A percentile compares a stretch with the other conserved stretches of the same genome.
phyloP scores from a whole-genome alignment of 2,797 vertebrate genomes.

The Chromobotia macracanthus region DNA sequence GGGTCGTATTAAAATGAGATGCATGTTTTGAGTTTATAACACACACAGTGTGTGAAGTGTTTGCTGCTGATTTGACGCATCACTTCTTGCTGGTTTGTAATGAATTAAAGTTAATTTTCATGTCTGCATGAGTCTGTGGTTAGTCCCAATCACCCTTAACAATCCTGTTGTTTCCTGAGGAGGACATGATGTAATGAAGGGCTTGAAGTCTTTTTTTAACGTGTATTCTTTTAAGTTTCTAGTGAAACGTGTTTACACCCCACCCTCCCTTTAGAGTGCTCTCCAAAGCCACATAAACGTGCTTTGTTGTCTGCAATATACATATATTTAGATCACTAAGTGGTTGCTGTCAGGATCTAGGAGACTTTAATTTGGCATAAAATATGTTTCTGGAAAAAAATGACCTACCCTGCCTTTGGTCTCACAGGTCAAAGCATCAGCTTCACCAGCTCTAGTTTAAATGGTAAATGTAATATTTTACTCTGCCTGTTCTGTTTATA shows the following conservation, averaged over 20 bases:
- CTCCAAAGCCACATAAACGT: too few species aligned
- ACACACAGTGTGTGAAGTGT: not conserved
- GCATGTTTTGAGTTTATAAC: slow-evolving; percentile 18
- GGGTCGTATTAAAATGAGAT: not conserved
- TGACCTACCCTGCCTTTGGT: too few species aligned
- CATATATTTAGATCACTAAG: too few species aligned
- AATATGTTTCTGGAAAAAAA: too few species aligned
- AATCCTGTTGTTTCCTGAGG: not conserved
- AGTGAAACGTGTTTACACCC: not conserved
- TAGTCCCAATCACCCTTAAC: not conserved
- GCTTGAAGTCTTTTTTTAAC: not conserved
- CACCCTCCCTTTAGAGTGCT: not conserved
- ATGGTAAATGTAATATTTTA: not conserved
- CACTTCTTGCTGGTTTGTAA: slow-evolving; percentile 4
- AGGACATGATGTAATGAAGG: not conserved
- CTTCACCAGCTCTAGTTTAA: too few species aligned
- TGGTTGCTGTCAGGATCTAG: too few species aligned
- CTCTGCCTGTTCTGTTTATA: too few species aligned
- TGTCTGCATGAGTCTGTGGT: slow-evolving; percentile 21
- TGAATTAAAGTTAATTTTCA: not conserved
- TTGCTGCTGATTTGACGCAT: not conserved
- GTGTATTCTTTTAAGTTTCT: not conserved
- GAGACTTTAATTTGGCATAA: too few species aligned
- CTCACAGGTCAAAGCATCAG: too few species aligned
- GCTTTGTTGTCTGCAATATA: too few species aligned